A percentile compares a stretch with the other conserved stretches of the same genome.
Conservation (phyloP, 2,797 vertebrate genomes). For the Pseudopleuronectes americanus region DNA sequence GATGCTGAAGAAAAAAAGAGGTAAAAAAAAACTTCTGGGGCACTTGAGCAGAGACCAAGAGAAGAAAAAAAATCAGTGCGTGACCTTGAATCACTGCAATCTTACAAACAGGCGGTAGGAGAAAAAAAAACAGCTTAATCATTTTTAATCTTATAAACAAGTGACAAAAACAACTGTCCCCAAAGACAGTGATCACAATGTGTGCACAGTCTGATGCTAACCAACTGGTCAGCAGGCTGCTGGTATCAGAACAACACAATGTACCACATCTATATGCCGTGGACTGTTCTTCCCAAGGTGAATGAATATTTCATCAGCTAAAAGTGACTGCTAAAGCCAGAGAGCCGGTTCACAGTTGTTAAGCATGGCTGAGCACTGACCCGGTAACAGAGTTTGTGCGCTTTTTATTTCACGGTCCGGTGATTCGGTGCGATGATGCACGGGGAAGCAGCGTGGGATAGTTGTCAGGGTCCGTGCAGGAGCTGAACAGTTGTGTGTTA, state of each 20-base stretch:
- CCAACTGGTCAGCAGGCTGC: conserved; percentile 23
- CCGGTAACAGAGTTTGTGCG: conserved; percentile 47
- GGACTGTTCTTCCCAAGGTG: conserved; percentile 51
- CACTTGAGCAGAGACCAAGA: conserved; percentile 47
- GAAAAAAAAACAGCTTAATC: conserved; percentile 38
- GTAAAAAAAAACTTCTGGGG: conserved; percentile 19
- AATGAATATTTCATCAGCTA: conserved; percentile 75
- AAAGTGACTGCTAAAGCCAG: conserved; percentile 69
- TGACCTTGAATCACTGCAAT: conserved; percentile 65
- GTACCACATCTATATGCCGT: conserved; percentile 23
- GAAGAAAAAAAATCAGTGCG: conserved; percentile 42
- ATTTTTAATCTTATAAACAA: conserved; percentile 49
- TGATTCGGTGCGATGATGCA: conserved; percentile 34
- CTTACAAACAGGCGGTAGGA: conserved; percentile 12
- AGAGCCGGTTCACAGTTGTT: conserved; percentile 60
- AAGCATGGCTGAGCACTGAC: conserved; percentile 63
- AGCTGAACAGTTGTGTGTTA: conserved; percentile 5
- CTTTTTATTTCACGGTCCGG: conserved; percentile 52
- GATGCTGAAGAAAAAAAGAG: conserved; percentile 32
- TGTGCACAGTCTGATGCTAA: conserved; percentile 35
- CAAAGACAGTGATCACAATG: conserved; percentile 21
- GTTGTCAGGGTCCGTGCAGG: conserved; percentile 9
- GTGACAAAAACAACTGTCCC: conserved; percentile 28
- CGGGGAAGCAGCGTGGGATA: conserved; percentile 12
- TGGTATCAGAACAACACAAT: conserved; percentile 38